A percentile compares a stretch with the other conserved stretches of the same genome.
Evolutionary conservation across 2,797 vertebrate genomes (phyloP).

Genomic region (Neosalanx taihuensis): DNA sequence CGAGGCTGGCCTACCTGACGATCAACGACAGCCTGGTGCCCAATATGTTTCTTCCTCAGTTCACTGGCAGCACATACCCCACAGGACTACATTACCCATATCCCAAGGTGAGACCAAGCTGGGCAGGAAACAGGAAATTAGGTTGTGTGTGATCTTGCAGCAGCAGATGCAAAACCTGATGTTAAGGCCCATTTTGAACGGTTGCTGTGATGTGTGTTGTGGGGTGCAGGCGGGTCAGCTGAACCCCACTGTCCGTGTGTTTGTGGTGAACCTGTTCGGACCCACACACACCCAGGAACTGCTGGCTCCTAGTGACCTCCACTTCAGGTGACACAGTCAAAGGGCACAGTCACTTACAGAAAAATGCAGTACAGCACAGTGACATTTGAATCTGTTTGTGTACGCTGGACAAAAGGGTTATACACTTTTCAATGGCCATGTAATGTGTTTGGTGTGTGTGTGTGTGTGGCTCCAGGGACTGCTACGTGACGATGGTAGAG

Average conservation of each 20-base stretch:
- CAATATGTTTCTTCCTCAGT: conserved; percentile 86
- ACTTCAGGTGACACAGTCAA: conserved; percentile 71
- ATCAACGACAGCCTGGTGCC: conserved; percentile 91
- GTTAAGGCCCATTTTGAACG: background rate
- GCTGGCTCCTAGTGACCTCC: conserved; percentile 85
- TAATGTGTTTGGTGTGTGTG: conserved; percentile 7
- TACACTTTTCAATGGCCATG: background rate
- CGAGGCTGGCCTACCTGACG: conserved; percentile 89
- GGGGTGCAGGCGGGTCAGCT: conserved; percentile 85
- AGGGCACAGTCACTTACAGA: too few relatives aligned
- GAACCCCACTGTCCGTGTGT: conserved; percentile 88
- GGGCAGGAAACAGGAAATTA: background rate
- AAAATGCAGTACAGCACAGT: too few relatives aligned
- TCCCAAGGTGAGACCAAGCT: conserved; percentile 46
- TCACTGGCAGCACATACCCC: conserved; percentile 88
- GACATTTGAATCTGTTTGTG: too few relatives aligned
- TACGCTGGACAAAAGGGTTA: too few relatives aligned
- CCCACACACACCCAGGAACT: conserved; percentile 91
- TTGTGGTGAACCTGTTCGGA: conserved; percentile 92
- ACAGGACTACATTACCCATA: conserved; percentile 88
- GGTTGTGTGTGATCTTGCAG: background rate
- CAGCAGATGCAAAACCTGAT: background rate
- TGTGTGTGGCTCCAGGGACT: background rate
- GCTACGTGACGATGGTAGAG: conserved; percentile 43
- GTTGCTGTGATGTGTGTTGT: background rate